phyloP scores from a whole-genome alignment of 2,888 invertebrate genomes.

The Cylloceria caligata region DNA sequence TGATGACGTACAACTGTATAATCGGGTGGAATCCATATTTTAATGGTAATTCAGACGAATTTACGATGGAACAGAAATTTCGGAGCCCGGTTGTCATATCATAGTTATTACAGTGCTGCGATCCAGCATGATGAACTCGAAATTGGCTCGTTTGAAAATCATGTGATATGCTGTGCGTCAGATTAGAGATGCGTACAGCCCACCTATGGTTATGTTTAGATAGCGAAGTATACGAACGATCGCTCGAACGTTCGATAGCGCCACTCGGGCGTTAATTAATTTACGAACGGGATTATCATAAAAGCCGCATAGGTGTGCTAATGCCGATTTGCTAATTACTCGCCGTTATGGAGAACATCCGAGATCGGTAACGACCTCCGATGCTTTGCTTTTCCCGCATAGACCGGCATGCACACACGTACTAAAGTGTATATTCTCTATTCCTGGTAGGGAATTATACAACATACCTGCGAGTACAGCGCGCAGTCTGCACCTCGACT shows the following conservation, averaged over 20 bases:
- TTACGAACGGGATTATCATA: constrained; percentile 74
- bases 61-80: background rate
- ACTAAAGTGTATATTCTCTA: background rate
- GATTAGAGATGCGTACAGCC: background rate
- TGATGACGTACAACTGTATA: no score
- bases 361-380: constrained; percentile 50
- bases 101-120: background rate
- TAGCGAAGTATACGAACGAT: constrained; percentile 29
- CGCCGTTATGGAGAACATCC: constrained; percentile 55
- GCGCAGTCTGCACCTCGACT: constrained; percentile 47
- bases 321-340: constrained; percentile 75
- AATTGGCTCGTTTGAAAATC: constrained; percentile 16
- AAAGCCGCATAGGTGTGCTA: constrained; percentile 72
- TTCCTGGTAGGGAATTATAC: background rate
- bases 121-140: constrained; percentile 23
- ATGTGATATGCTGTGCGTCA: background rate
- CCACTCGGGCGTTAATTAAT: constrained; percentile 72
- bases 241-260: constrained; percentile 23
- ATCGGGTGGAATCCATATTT: no score
- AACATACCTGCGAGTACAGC: constrained; percentile 5
- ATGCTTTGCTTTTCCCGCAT: constrained; percentile 26
- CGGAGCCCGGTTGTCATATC: background rate
- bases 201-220: background rate
- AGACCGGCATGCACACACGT: constrained; percentile 13
- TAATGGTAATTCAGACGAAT: no score